Evolutionary conservation across 2,797 vertebrate species (phyloP).

Genomic region (Urosaurus nigricauda): DNA sequence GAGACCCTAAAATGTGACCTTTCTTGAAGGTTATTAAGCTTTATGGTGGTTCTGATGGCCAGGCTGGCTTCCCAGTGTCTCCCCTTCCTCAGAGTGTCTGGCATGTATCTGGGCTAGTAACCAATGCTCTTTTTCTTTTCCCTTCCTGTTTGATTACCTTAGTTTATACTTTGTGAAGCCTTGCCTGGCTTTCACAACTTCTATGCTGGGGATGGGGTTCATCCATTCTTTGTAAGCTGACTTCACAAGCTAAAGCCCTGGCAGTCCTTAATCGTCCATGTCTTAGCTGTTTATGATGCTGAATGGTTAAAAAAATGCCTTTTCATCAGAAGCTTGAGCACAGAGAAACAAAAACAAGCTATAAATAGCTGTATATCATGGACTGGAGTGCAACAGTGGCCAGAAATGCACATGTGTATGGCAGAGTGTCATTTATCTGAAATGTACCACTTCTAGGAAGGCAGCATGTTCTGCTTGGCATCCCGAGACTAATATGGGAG

Average conservation of each 20-base stretch:
- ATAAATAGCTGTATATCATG: constrained; percentile 13
- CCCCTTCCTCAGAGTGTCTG: fast-evolving
- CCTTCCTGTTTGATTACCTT: neutral
- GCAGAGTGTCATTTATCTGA: constrained; percentile 62
- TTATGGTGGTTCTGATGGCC: neutral
- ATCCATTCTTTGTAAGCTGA: too few species aligned
- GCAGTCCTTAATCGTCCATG: too few species aligned
- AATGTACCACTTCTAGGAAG: constrained; percentile 57
- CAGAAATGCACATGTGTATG: constrained; percentile 33
- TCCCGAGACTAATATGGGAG: constrained; percentile 64
- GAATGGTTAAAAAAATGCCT: neutral
- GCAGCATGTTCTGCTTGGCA: constrained; percentile 56
- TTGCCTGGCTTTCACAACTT: neutral
- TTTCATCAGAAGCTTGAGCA: neutral
- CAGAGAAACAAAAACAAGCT: constrained; percentile 24
- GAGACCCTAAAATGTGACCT: too few species aligned
- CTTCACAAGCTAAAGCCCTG: neutral
- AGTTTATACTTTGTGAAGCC: neutral
- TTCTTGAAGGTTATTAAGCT: neutral
- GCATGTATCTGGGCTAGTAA: neutral
- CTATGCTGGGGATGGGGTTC: neutral
- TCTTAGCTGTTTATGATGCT: too few species aligned
- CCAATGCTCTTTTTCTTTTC: fast-evolving
- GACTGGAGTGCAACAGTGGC: constrained; percentile 43
- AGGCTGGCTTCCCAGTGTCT: fast-evolving